phyloP scores from a whole-genome alignment of 1,140 invertebrate genomes.

The Vollenhovia emeryi region DNA sequence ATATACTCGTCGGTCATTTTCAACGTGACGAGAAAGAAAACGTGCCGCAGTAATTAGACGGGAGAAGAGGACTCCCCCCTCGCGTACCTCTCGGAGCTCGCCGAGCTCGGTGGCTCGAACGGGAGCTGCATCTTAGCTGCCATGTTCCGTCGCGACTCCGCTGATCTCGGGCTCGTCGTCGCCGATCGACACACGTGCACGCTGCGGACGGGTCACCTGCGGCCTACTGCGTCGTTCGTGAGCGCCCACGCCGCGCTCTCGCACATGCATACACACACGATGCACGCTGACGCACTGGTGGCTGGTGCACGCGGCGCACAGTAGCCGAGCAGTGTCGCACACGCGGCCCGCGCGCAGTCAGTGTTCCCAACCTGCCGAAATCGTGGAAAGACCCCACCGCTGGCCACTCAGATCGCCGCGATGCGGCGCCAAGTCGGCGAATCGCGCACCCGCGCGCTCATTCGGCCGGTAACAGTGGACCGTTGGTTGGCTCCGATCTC shows the following conservation, averaged over 20 bases:
- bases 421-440: no score
- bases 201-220: background rate
- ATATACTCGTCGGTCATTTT: background rate
- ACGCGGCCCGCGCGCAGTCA: background rate
- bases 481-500: conserved; percentile 25
- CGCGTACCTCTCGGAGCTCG: conserved; percentile 92
- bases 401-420: no score
- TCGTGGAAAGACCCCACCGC: no score
- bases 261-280: background rate
- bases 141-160: conserved; percentile 82
- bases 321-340: background rate
- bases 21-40: background rate
- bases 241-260: background rate
- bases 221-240: background rate
- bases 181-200: background rate
- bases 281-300: background rate
- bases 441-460: background rate
- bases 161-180: background rate
- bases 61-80: background rate
- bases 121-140: conserved; percentile 88
- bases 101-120: conserved; percentile 92
- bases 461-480: conserved; percentile 28
- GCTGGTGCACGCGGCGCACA: background rate
- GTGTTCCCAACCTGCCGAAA: no score
- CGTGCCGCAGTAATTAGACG: background rate